Percentiles rank a stretch among this genome's conserved stretches.
Evolutionary conservation across 1,140 invertebrate genomes (phyloP).

Genomic region (Panagrolaimus sp.): DNA sequence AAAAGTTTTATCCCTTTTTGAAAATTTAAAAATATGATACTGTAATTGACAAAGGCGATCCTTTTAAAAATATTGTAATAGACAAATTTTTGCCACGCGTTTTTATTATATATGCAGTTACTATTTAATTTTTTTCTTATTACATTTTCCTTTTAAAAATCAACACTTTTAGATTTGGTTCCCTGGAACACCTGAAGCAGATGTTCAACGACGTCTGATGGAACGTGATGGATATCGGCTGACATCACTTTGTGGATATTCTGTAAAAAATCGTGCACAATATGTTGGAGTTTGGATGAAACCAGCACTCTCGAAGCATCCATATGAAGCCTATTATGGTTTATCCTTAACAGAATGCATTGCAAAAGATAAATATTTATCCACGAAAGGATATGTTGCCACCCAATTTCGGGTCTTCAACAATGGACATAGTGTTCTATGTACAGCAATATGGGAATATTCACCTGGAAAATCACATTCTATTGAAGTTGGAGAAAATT

Average conservation of each 20-base stretch:
- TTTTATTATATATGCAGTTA: no score
- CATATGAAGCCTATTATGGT: conserved; percentile 59
- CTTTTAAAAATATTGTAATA: no score
- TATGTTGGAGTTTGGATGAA: conserved; percentile 58
- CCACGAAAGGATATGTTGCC: conserved; percentile 50
- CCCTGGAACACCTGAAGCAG: conserved; percentile 51
- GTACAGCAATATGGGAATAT: conserved; percentile 57
- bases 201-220: conserved; percentile 44
- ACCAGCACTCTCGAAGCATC: conserved; percentile 29
- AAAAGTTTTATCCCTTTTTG: not conserved
- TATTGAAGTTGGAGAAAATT: conserved; percentile 50
- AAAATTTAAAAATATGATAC: no score
- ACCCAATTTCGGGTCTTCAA: conserved; percentile 55
- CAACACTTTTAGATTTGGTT: conserved; percentile 53
- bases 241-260: conserved; percentile 52
- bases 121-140: no score
- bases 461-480: conserved; percentile 43
- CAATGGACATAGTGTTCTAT: conserved; percentile 51
- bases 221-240: conserved; percentile 53
- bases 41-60: no score
- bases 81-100: no score
- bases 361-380: conserved; percentile 44
- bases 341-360: conserved; percentile 51
- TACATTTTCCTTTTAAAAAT: not conserved
- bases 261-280: conserved; percentile 39